phyloP scores from a whole-genome alignment of 1,140 invertebrate species.

The Tetraneura akinire region DNA sequence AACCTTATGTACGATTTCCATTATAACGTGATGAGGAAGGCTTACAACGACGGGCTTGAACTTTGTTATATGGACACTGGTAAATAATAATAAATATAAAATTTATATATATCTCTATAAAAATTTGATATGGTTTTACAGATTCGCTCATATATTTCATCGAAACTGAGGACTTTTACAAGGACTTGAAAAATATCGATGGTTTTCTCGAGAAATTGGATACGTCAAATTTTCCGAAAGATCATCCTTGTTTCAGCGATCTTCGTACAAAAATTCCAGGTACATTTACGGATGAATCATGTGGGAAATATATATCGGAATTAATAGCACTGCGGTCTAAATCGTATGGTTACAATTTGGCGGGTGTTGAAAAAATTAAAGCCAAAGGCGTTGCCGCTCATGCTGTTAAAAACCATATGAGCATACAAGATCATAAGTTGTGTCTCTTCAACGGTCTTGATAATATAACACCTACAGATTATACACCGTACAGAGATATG shows the following conservation, averaged over 20 bases:
- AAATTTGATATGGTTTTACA: too few species aligned
- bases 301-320: background rate
- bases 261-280: background rate
- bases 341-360: background rate
- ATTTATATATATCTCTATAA: too few species aligned
- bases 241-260: background rate
- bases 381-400: too few species aligned
- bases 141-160: constrained; percentile 8
- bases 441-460: too few species aligned
- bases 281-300: background rate
- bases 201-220: background rate
- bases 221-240: background rate
- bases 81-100: too few species aligned
- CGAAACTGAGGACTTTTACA: background rate
- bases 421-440: too few species aligned
- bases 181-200: background rate
- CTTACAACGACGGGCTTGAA: background rate
- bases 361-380: too few species aligned
- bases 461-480: background rate
- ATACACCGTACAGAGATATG: background rate
- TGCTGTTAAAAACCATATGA: too few species aligned
- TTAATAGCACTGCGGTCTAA: background rate
- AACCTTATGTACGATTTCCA: too few species aligned
- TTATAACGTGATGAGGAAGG: background rate
- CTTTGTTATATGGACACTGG: constrained; percentile 14